These are phyloP conservation scores for Limnephilus rhombicus DNA, from an alignment of 2,888 invertebrate species.

Conservation along the genomic window DNA sequence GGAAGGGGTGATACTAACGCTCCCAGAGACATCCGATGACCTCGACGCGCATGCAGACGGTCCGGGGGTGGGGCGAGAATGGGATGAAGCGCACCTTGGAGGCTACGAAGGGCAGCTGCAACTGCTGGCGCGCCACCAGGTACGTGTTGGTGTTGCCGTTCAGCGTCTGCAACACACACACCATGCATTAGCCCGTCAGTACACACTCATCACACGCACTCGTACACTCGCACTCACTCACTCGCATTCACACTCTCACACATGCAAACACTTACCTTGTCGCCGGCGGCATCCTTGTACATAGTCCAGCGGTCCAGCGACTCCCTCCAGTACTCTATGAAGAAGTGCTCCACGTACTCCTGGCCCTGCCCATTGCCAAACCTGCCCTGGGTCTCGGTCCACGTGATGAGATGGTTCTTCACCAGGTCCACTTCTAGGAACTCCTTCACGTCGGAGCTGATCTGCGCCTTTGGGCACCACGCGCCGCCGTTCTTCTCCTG, in stretches of 20 bases:
- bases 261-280: slow-evolving; percentile 81
- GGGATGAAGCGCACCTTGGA: slow-evolving; percentile 93
- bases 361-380: slow-evolving; percentile 95
- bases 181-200: neutral
- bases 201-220: neutral
- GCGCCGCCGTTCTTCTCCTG: slow-evolving; percentile 92
- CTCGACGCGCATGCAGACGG: slow-evolving; percentile 95
- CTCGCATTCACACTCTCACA: too few species aligned
- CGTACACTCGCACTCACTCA: too few species aligned
- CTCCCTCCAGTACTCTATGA: slow-evolving; percentile 91
- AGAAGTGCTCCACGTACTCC: slow-evolving; percentile 91
- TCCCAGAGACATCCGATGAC: slow-evolving; percentile 89
- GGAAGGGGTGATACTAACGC: slow-evolving; percentile 71
- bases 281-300: slow-evolving; percentile 84
- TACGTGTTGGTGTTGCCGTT: slow-evolving; percentile 89
- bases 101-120: slow-evolving; percentile 91
- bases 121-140: slow-evolving; percentile 82
- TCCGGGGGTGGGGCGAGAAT: slow-evolving; percentile 89
- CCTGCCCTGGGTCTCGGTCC: slow-evolving; percentile 90
- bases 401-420: slow-evolving; percentile 88
- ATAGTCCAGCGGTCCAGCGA: slow-evolving; percentile 89
- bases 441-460: slow-evolving; percentile 85
- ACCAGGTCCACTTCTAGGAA: slow-evolving; percentile 90
- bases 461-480: slow-evolving; percentile 93
- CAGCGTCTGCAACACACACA: slow-evolving; percentile 80